These are phyloP conservation scores for Heliconius nattereri DNA, from an alignment of 1,140 invertebrate species.

Conservation along the genomic window DNA sequence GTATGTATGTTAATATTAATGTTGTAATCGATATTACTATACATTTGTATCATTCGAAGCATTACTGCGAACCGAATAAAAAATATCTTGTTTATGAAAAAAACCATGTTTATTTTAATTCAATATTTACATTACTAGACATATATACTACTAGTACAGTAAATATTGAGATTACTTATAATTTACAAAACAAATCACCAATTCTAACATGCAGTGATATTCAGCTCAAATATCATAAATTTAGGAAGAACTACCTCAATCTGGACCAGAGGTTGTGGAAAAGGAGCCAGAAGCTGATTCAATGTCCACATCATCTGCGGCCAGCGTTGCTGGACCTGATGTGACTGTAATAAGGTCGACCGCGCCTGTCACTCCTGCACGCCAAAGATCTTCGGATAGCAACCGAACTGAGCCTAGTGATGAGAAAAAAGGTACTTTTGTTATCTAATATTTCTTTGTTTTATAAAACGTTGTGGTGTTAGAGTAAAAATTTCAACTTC, in stretches of 20 bases:
- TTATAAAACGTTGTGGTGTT: not conserved
- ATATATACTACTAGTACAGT: not conserved
- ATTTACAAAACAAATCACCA: not conserved
- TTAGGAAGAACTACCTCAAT: slow-evolving; percentile 68
- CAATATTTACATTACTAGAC: no score
- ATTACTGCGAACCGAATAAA: not conserved
- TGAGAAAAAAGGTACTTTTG: slow-evolving; percentile 67
- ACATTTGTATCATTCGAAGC: not conserved
- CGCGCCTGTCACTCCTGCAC: slow-evolving; percentile 55
- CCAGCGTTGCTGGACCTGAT: slow-evolving; percentile 67
- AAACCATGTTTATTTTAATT: no score
- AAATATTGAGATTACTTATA: not conserved
- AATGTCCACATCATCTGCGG: slow-evolving; percentile 67
- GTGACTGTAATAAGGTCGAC: slow-evolving; percentile 63
- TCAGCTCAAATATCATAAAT: slow-evolving; percentile 3
- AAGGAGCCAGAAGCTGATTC: slow-evolving; percentile 68
- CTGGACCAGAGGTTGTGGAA: slow-evolving; percentile 60
- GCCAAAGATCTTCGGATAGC: slow-evolving; percentile 73
- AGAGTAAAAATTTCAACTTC: no score
- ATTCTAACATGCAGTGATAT: not conserved
- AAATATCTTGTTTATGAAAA: no score
- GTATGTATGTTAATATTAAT: not conserved
- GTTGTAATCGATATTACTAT: slow-evolving; percentile 10
- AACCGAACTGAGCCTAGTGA: slow-evolving; percentile 75
- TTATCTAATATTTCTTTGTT: not conserved